phyloP scores from a whole-genome alignment of 2,888 invertebrate species.

The Frankliniella intonsa region DNA sequence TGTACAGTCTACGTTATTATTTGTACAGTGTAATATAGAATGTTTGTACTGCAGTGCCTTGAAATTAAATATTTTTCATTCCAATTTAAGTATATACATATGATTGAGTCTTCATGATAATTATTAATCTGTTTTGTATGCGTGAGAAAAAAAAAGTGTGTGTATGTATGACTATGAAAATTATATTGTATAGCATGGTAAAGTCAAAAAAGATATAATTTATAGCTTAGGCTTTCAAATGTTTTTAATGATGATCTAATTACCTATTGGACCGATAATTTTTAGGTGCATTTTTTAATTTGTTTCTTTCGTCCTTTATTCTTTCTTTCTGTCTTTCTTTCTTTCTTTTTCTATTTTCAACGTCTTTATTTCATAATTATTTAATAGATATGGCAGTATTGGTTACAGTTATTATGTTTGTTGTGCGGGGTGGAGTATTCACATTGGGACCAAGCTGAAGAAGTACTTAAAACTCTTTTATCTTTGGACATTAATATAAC shows the following conservation, averaged over 20 bases:
- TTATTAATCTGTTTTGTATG: neutral
- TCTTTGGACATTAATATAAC: neutral
- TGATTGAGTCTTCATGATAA: neutral
- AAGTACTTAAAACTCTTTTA: neutral
- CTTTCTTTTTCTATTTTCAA: neutral
- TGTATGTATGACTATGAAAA: neutral
- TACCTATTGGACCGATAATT: neutral
- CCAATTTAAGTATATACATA: neutral
- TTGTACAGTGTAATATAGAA: slow-evolving; percentile 3
- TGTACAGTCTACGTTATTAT: neutral
- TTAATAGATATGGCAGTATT: neutral
- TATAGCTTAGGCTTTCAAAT: neutral
- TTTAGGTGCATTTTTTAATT: neutral
- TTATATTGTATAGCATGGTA: neutral
- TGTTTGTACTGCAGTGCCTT: slow-evolving; percentile 24
- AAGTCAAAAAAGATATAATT: neutral
- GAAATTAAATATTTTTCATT: slow-evolving; percentile 21
- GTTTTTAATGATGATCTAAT: neutral
- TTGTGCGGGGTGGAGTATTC: neutral
- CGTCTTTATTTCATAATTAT: no score
- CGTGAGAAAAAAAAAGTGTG: neutral
- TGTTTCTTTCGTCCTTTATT: neutral
- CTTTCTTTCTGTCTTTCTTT: neutral
- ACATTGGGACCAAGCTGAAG: neutral
- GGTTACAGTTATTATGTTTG: neutral